Evolutionary conservation across 2,113 vertebrate genomes (phyloP).

Genomic region (Megaceryle torquata): DNA sequence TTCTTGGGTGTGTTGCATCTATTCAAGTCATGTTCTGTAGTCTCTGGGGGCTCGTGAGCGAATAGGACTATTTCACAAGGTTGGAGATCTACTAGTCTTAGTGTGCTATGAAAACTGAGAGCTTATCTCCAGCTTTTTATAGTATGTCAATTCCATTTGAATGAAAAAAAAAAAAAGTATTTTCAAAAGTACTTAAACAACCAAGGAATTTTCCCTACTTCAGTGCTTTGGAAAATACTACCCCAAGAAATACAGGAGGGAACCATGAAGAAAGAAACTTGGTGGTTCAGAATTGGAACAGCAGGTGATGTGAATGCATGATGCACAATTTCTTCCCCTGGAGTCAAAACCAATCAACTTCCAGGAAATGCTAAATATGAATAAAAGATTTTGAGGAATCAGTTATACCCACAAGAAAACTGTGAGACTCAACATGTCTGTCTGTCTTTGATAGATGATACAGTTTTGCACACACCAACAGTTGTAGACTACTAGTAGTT

Average conservation of each 20-base stretch:
- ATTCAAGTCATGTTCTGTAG: neutral
- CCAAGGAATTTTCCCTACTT: neutral
- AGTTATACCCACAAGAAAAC: neutral
- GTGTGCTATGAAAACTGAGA: neutral
- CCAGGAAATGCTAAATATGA: neutral
- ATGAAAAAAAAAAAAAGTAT: neutral
- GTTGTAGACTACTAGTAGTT: neutral
- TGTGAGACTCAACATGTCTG: neutral
- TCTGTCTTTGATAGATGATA: neutral
- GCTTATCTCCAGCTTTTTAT: neutral
- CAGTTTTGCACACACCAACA: neutral
- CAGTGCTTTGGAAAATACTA: neutral
- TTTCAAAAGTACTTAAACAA: neutral
- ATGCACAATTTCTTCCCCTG: neutral
- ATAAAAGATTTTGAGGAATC: neutral
- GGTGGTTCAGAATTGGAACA: neutral
- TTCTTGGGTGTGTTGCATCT: neutral
- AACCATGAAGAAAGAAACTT: neutral
- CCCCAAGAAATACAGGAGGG: neutral
- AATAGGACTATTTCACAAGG: neutral
- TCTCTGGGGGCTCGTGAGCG: neutral
- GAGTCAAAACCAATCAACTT: neutral
- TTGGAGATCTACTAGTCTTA: neutral
- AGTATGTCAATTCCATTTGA: neutral
- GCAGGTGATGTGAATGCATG: neutral